phyloP scores from a whole-genome alignment of 1,140 invertebrate genomes.

The Caenorhabditis brenneri region DNA sequence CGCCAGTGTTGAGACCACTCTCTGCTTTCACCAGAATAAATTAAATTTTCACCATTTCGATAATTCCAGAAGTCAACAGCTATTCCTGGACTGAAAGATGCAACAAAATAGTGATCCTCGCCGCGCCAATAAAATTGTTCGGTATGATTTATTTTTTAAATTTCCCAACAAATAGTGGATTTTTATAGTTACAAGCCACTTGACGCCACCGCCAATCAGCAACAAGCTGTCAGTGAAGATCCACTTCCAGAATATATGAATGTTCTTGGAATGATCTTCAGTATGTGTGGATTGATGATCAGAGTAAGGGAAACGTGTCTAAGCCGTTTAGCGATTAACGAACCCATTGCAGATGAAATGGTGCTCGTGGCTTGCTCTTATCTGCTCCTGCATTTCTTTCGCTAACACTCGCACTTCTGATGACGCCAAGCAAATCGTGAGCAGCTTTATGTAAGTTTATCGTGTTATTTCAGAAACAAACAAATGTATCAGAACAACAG shows the following conservation, averaged over 20 bases:
- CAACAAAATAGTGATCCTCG: conserved; percentile 58
- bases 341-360: conserved; percentile 82
- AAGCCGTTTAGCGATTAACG: background rate
- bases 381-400: conserved; percentile 97
- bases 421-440: conserved; percentile 90
- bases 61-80: no score
- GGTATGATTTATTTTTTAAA: conserved; percentile 50
- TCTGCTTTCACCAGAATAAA: background rate
- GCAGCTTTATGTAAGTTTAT: conserved; percentile 79
- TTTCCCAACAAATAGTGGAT: background rate
- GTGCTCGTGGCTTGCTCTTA: conserved; percentile 97
- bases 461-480: no score
- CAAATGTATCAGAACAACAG: no score
- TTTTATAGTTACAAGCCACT: conserved; percentile 66
- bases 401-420: conserved; percentile 88
- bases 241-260: conserved; percentile 99
- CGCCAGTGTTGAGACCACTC: no score
- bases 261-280: conserved; percentile 96
- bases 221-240: conserved; percentile 80
- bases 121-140: conserved; percentile 65
- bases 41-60: background rate
- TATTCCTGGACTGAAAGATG: conserved; percentile 11
- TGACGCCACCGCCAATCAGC: conserved; percentile 62
- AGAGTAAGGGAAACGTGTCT: conserved; percentile 75
- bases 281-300: conserved; percentile 99